phyloP scores from a whole-genome alignment of 1,140 invertebrate species.

The Drosophila ercepeae region DNA sequence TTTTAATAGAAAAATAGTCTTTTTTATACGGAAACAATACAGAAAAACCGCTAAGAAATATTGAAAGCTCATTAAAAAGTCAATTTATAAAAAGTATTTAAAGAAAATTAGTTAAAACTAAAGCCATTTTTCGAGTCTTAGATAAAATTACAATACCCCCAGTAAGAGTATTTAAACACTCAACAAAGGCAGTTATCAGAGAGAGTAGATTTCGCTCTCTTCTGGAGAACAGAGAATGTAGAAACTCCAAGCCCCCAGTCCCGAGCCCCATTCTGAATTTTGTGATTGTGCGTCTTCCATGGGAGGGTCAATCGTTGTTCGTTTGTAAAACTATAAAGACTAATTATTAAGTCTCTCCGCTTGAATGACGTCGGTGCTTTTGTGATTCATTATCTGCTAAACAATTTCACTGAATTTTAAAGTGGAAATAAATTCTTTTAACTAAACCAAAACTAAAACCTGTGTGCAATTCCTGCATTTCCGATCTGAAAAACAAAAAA shows the following conservation, averaged over 20 bases:
- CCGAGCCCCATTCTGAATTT: constrained; percentile 15
- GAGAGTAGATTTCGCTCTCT: constrained; percentile 3
- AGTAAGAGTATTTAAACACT: neutral
- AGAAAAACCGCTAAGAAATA: too few relatives aligned
- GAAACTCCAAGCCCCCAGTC: neutral
- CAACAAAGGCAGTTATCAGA: constrained; percentile 15
- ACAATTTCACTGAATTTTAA: neutral
- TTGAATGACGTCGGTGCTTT: constrained; percentile 12
- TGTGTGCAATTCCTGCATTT: constrained; percentile 7
- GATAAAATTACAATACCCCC: neutral
- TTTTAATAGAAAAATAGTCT: too few relatives aligned
- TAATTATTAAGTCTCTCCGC: constrained; percentile 15
- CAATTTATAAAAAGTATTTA: too few relatives aligned
- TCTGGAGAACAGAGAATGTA: neutral
- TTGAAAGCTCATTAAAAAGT: too few relatives aligned
- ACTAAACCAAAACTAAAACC: constrained; percentile 25
- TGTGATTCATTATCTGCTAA: constrained; percentile 23
- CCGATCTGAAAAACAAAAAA: constrained; percentile 5
- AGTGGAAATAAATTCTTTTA: neutral
- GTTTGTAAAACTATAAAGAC: constrained; percentile 14
- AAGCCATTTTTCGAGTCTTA: neutral
- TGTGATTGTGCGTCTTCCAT: constrained; percentile 5
- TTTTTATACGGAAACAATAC: too few relatives aligned
- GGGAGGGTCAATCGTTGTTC: constrained; percentile 15
- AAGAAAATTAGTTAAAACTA: neutral